Conservation (phyloP, 2,888 invertebrate species). For the Leistus spinibarbis region DNA sequence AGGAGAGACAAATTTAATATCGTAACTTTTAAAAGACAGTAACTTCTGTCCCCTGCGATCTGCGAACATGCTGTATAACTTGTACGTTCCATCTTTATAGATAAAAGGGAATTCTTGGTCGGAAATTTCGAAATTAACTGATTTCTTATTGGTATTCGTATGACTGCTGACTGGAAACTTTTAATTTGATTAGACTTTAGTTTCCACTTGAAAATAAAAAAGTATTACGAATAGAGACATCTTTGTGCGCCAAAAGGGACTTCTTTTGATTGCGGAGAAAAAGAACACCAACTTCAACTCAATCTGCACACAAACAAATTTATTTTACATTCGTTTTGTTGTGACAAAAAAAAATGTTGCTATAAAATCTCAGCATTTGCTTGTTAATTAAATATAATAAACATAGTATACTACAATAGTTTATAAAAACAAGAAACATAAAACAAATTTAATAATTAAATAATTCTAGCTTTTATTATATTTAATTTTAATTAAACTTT, state of each 20-base stretch:
- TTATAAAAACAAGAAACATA: too few species aligned
- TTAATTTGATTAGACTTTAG: constrained; percentile 9
- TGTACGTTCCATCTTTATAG: constrained; percentile 10
- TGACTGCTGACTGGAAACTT: constrained; percentile 24
- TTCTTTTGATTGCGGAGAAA: too few species aligned
- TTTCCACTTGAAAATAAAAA: not conserved
- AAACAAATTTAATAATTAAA: too few species aligned
- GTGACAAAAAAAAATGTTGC: too few species aligned
- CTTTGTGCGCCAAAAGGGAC: too few species aligned
- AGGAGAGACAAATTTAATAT: constrained; percentile 36
- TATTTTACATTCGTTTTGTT: constrained; percentile 18
- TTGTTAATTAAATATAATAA: too few species aligned
- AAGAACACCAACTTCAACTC: too few species aligned
- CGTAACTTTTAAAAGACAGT: constrained; percentile 21
- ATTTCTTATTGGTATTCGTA: constrained; percentile 28
- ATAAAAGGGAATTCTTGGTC: constrained; percentile 17
- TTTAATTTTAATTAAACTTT: too few species aligned
- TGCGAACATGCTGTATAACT: too few species aligned
- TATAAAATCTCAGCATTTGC: too few species aligned
- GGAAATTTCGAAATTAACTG: constrained; percentile 29
- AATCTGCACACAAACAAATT: not conserved
- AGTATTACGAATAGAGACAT: not conserved
- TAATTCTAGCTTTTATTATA: too few species aligned
- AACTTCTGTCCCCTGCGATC: not conserved
- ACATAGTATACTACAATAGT: too few species aligned